phyloP scores from a whole-genome alignment of 64 coral and sea anemone genomes.

The Acropora yongei region DNA sequence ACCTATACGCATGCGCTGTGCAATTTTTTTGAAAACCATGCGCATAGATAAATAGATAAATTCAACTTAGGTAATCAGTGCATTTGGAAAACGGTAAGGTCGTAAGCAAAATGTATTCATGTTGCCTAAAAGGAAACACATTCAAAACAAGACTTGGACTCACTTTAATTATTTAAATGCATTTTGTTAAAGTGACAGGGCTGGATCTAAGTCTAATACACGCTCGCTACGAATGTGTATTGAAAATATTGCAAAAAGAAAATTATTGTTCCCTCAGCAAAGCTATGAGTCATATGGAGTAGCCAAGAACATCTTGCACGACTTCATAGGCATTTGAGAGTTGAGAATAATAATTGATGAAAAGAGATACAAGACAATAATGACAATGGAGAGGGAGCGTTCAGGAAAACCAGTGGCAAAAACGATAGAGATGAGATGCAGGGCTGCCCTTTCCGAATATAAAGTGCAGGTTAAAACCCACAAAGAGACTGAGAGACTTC shows the following conservation, averaged over 20 bases:
- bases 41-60: constrained; percentile 15
- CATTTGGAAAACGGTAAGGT: constrained; percentile 11
- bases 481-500: neutral
- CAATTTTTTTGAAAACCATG: neutral
- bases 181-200: neutral
- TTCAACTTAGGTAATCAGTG: constrained; percentile 14
- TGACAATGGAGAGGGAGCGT: neutral
- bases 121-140: constrained; percentile 14
- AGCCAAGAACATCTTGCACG: neutral
- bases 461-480: neutral
- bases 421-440: neutral
- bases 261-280: neutral
- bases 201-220: constrained; percentile 19
- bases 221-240: neutral
- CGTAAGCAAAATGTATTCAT: neutral
- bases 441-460: constrained; percentile 8
- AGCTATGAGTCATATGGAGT: constrained; percentile 21
- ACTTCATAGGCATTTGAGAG: neutral
- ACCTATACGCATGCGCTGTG: neutral
- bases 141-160: constrained; percentile 5
- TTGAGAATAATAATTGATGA: neutral
- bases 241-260: neutral
- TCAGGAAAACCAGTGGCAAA: neutral
- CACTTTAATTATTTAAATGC: neutral
- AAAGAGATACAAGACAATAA: neutral